Evolutionary conservation across 1,140 invertebrate species (phyloP), one percentile per base, ranked within the genome.

Genomic region (Lepidurus apus): DNA sequence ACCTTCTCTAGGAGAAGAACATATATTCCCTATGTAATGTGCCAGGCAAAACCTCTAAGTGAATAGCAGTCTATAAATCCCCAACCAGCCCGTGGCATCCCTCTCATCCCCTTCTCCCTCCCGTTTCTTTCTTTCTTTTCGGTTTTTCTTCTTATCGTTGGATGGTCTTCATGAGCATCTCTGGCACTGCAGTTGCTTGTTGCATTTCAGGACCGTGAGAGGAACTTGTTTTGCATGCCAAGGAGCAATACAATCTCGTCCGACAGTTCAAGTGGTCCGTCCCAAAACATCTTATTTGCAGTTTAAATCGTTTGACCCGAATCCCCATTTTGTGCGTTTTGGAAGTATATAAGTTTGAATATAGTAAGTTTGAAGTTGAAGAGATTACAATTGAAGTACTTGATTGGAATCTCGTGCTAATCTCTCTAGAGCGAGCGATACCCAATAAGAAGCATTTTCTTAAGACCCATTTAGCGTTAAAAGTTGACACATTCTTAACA

Each of bases 131-230:
- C n/a, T 65, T 65, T 9, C 17, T 65, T 65, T 65, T 21, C 6
- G 17, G 17, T 65, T 13, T 65, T 21, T 65, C 21, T 65, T 13
- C 53, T 65, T 65, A 65, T 21, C 17, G 34, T 34, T 34, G 34
- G 34, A 34, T 34, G 53, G 53, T 65, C 53, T 65, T 65, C 53
- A 65, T 17, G 53, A 65, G 53, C 7, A 65, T 65, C 53, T 65
- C 53, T 65, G 53, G 53, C 53, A 65, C 53, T 65, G 53, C 53
- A 65, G 53, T 65, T 65, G 53, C 53, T n/a, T 65, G 53, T 65
- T 65, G 13, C 53, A 65, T 65, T 21, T 13, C 53, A 7, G 53
- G 53, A n/a, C 53, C 53, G 53, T 9, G 53, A 65, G 10, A 5
- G 53, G 21, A 65, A n/a, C 53, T 65, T 65, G 53, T 65, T 65